phyloP scores from a whole-genome alignment of 2,888 invertebrate genomes.

The Himalopsyche anomala region DNA sequence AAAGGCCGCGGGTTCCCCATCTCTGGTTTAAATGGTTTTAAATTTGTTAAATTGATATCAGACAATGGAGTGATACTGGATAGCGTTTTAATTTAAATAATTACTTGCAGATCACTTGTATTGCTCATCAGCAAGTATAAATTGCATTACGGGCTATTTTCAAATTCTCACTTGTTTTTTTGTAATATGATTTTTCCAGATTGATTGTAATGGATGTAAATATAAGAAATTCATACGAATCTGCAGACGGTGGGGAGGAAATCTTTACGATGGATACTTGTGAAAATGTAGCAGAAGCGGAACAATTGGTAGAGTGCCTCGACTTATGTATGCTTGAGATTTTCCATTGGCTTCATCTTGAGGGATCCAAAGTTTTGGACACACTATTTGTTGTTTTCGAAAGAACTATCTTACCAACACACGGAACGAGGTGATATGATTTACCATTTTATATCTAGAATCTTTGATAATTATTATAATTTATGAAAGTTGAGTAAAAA shows the following conservation, averaged over 20 bases:
- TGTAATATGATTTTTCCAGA: conserved; percentile 72
- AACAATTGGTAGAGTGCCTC: conserved; percentile 75
- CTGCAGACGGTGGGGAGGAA: conserved; percentile 70
- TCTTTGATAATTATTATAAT: not conserved
- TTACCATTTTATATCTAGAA: conserved; percentile 36
- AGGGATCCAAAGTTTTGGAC: conserved; percentile 79
- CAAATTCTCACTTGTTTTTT: not conserved
- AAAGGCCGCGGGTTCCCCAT: too few relatives aligned
- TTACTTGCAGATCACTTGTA: not conserved
- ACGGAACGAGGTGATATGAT: conserved; percentile 79
- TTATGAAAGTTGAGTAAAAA: too few relatives aligned
- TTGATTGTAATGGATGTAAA: conserved; percentile 86
- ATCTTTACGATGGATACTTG: conserved; percentile 78
- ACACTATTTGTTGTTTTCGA: conserved; percentile 84
- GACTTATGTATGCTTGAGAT: conserved; percentile 88
- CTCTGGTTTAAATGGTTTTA: too few relatives aligned
- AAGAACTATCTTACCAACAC: conserved; percentile 87
- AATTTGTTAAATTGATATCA: too few relatives aligned
- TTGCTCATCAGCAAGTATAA: too few relatives aligned
- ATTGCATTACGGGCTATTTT: not conserved
- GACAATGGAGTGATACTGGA: too few relatives aligned
- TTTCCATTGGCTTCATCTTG: conserved; percentile 81
- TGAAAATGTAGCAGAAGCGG: conserved; percentile 73
- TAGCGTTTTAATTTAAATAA: too few relatives aligned
- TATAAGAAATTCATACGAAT: conserved; percentile 75